Evolutionary conservation across 2,113 vertebrate species (phyloP), one percentile per base, ranked within the genome.

Genomic region (Heptranchias perlo): DNA sequence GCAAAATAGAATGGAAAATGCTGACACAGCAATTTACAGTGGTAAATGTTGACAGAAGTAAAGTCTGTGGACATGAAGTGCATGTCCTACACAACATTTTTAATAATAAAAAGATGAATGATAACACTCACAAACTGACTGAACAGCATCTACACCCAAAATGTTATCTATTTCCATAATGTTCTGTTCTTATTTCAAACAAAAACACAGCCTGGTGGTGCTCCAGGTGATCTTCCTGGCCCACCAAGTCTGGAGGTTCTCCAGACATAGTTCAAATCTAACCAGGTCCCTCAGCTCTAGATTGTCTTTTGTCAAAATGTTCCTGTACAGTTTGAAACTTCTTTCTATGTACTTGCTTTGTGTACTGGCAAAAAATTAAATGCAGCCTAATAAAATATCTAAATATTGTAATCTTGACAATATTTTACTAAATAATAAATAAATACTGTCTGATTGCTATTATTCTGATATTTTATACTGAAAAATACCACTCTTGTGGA

Each of bases 341-440:
- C 2, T 52, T 54, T 91, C 87, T 31, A 11, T 25, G 11, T 76
- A 35, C 31, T 76, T 76, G 25, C 28, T 31, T 8, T 76, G 69
- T 31, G 31, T 6, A 76, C 7, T 35, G 49, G 11, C 4, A 39
- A 67, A 73, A 73, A 82, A 16, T 58, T 76, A 35, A 35, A 35
- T 35, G 28, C 8, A 10, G 6, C 31, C 49, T 49, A 25, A 44
- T 21, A 84, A 44, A 84, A 86, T 86, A 86, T 21, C 21, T 84
- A 8, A 49, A 54, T 4, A 31, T 91, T 91, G 86, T 91, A 16
- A 16, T 58, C 52, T 35, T 58, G 87, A 31, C 13, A 91, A 61
- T n/a, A 35, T 91, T 58, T 91, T 91, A 91, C 31, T 91, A 35
- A 52, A 91, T 91, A 91, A 58, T 91, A 58, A 91, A 58, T 91